Base-by-base conservation (phyloP, 2,113 vertebrate species). In the Dinomys branickii region DNA sequence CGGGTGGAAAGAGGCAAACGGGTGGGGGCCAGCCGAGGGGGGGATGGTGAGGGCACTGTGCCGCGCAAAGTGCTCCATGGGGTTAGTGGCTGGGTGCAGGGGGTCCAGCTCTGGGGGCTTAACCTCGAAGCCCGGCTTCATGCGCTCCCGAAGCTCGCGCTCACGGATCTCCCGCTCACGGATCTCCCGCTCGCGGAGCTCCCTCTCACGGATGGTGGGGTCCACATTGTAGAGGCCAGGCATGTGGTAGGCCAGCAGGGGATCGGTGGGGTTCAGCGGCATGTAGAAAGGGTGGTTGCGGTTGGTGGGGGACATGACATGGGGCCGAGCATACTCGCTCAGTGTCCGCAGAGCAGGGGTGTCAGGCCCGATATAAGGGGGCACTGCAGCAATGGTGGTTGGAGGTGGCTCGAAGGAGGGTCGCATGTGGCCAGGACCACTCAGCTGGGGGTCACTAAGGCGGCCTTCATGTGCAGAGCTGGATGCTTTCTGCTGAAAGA, bases 61-160 rank as follows among this genome's bases (percentile, higher is more conserved):
- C 95, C 99, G 98, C 93, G 99, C 99, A 94, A 99, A 99, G 98
- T 99, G 99, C 99, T 99, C 99, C 99, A 99, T 99, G 98, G 99
- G 99, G 94, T 99, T 99, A 63, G 99, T 99, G 65, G 99, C 99
- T 0, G 99, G 99, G 98, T 99, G 99, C 97, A 99, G 98, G 11
- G 99, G 98, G 73, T 99, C 99, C 93, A 99, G 98, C 98, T 99
- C 99, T 0, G 99, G 99, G 3, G 99, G 99, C 98, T 99, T 99
- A 98, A 99, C 99, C 98, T 99, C 99, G 41, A 99, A 99, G 87
- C 99, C 99, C 0, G 99, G 99, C 96, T 99, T 99, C 99, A 99
- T 99, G 97, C 99, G 98, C 96, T 99, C 99, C 13, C 99, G 98
- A 89, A 99, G 92, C 97, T 99, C 99, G 13, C 99, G 98, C 97